Percentiles rank a stretch among this genome's conserved stretches.
These are phyloP conservation scores for Heliconius hewitsoni DNA, from an alignment of 1,140 invertebrate species.

Conservation along the genomic window DNA sequence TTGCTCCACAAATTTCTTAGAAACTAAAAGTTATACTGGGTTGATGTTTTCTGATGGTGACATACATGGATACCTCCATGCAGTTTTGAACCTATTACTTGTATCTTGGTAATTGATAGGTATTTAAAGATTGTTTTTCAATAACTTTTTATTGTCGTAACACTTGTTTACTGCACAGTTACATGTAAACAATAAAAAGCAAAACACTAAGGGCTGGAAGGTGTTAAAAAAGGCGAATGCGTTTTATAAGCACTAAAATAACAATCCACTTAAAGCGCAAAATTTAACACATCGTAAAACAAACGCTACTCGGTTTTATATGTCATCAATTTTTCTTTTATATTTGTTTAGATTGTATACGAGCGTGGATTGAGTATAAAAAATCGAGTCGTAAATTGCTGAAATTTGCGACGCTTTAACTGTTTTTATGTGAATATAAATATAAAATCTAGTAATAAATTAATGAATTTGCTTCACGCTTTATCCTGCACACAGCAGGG, in stretches of 20 bases:
- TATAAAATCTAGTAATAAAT: background rate
- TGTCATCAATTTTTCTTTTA: slow-evolving; percentile 26
- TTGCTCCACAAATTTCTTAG: too few relatives aligned
- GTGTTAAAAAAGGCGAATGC: slow-evolving; percentile 13
- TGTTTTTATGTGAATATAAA: background rate
- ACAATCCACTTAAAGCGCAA: slow-evolving; percentile 27
- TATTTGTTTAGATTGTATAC: slow-evolving; percentile 27
- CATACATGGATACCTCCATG: too few relatives aligned
- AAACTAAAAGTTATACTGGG: too few relatives aligned
- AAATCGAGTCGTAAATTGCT: slow-evolving; percentile 21
- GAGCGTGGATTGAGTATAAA: slow-evolving; percentile 21
- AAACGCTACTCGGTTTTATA: slow-evolving; percentile 28
- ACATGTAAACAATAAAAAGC: slow-evolving; percentile 10
- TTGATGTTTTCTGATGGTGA: too few relatives aligned
- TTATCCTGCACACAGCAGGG: too few relatives aligned
- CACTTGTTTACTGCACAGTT: background rate
- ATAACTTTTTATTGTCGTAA: too few relatives aligned
- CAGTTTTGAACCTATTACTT: too few relatives aligned
- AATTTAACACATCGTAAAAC: slow-evolving; percentile 35
- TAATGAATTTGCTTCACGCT: too few relatives aligned
- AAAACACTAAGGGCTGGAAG: background rate
- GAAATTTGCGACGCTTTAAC: slow-evolving; percentile 1
- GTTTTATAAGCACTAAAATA: slow-evolving; percentile 30
- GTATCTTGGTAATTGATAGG: too few relatives aligned
- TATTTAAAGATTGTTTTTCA: too few relatives aligned